phyloP scores from a whole-genome alignment of 2,113 vertebrate species.

The Tonatia bakeri region DNA sequence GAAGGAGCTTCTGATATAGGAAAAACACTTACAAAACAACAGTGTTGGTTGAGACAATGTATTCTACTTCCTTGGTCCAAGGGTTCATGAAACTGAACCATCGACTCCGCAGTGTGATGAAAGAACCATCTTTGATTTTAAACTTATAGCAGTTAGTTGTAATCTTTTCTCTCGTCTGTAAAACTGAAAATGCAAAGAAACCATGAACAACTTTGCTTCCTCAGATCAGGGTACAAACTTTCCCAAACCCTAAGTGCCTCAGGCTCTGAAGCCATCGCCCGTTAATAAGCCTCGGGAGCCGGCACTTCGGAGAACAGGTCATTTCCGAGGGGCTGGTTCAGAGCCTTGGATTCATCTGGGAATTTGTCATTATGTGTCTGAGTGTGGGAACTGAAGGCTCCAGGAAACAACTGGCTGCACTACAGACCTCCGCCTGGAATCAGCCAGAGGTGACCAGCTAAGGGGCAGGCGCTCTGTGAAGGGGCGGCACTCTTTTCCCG shows the following conservation, averaged over 20 bases:
- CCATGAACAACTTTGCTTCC: background rate
- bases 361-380: background rate
- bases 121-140: slow-evolving; percentile 98
- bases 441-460: background rate
- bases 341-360: background rate
- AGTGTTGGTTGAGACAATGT: slow-evolving; percentile 98
- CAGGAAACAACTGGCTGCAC: background rate
- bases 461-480: background rate
- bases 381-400: background rate
- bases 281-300: background rate
- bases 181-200: slow-evolving; percentile 82
- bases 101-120: slow-evolving; percentile 95
- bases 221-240: background rate
- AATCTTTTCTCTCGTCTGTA: slow-evolving; percentile 98
- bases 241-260: background rate
- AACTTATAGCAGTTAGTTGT: slow-evolving; percentile 98
- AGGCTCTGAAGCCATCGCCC: background rate
- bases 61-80: slow-evolving; percentile 99
- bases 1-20: background rate
- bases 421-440: background rate
- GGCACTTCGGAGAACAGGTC: background rate
- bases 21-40: slow-evolving; percentile 93
- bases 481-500: background rate
- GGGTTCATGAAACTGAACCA: slow-evolving; percentile 99
- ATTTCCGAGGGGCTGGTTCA: background rate